phyloP scores from a whole-genome alignment of 1,140 invertebrate genomes.

The Octopus sinensis region DNA sequence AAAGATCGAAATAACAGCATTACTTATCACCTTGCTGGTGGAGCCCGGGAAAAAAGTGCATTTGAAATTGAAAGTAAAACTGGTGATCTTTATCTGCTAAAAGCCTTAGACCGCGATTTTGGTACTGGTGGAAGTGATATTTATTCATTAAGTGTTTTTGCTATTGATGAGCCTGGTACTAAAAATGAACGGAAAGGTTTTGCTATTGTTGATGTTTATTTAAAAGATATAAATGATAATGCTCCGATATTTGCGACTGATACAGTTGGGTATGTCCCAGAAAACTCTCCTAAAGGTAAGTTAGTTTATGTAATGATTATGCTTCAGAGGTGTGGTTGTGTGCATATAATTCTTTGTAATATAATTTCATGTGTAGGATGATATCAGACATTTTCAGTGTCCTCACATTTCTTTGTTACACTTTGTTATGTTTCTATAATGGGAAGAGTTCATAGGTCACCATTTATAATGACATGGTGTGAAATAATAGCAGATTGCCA shows the following conservation, averaged over 20 bases:
- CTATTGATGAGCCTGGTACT: conserved; percentile 87
- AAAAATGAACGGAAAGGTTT: conserved; percentile 74
- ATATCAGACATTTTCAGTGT: too few relatives aligned
- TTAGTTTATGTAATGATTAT: too few relatives aligned
- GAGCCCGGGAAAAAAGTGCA: conserved; percentile 81
- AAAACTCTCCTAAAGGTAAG: conserved; percentile 44
- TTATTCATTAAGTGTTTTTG: conserved; percentile 97
- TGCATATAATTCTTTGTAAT: too few relatives aligned
- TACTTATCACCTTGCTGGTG: conserved; percentile 94
- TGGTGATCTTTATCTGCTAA: conserved; percentile 54
- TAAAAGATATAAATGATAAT: conserved; percentile 98
- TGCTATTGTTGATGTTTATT: conserved; percentile 95
- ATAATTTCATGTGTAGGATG: too few relatives aligned
- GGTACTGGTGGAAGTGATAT: conserved; percentile 85
- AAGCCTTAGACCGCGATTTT: conserved; percentile 93
- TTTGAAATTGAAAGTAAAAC: conserved; percentile 93
- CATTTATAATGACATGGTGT: too few relatives aligned
- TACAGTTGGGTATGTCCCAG: conserved; percentile 42
- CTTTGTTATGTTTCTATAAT: too few relatives aligned
- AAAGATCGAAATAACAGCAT: conserved; percentile 89
- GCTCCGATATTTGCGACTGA: conserved; percentile 82
- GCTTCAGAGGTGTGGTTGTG: too few relatives aligned
- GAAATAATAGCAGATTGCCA: too few relatives aligned
- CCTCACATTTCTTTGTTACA: too few relatives aligned
- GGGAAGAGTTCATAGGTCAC: too few relatives aligned